These are phyloP conservation scores for Eulemur coronatus DNA, from an alignment of 2,797 vertebrate genomes.

Conservation along the genomic window DNA sequence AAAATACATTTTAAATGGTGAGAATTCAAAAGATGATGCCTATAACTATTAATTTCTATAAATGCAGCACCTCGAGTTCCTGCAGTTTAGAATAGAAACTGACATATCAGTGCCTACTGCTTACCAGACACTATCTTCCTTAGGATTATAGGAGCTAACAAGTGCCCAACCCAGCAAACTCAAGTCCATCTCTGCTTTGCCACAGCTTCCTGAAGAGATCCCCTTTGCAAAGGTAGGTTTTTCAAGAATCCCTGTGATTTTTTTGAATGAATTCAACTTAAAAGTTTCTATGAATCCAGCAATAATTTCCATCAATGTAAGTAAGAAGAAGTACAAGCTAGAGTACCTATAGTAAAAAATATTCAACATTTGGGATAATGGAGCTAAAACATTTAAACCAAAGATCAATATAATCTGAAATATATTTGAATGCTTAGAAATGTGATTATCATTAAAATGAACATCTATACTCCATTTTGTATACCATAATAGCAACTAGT, in stretches of 20 bases:
- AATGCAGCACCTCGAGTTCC: not conserved
- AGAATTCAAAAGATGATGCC: not conserved
- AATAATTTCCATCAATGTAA: not conserved
- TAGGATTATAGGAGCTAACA: not conserved
- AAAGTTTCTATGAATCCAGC: not conserved
- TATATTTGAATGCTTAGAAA: conserved; percentile 43
- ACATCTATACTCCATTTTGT: not conserved
- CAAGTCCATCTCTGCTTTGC: not conserved
- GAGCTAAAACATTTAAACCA: conserved; percentile 16
- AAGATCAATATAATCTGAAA: not conserved
- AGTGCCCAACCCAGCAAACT: not conserved
- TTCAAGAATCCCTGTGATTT: not conserved
- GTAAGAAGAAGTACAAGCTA: not conserved
- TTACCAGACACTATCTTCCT: not conserved
- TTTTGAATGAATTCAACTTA: conserved; percentile 29
- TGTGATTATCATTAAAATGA: conserved; percentile 39
- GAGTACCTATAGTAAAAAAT: not conserved
- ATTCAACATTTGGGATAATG: not conserved
- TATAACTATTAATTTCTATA: not conserved
- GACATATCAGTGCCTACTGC: not conserved
- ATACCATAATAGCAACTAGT: not conserved
- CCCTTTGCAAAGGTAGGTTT: not conserved
- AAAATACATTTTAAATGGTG: conserved; percentile 14
- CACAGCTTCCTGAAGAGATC: not conserved
- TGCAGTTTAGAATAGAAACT: not conserved